Conservation (phyloP, 2,797 vertebrate genomes). For the Moxostoma hubbsi region DNA sequence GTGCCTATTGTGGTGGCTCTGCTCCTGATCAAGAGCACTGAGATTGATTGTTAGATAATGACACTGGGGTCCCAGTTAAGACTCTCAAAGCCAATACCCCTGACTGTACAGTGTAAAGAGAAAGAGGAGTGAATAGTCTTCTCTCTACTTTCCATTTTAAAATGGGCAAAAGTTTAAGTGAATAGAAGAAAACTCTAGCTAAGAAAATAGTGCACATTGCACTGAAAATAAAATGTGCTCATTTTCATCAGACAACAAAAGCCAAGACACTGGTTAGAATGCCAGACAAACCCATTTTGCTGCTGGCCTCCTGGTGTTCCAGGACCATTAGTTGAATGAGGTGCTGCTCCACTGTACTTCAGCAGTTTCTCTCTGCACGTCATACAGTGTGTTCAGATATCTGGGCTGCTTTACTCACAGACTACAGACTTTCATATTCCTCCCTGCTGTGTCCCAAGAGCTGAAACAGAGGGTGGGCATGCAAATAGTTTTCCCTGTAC, state of each 20-base stretch:
- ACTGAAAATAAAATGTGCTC: conserved; percentile 25
- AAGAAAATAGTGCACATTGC: conserved; percentile 2
- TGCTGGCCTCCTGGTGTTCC: conserved; percentile 35
- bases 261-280: conserved; percentile 34
- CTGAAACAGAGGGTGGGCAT: conserved; percentile 74
- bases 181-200: conserved; percentile 2
- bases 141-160: neutral
- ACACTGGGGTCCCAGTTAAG: conserved; percentile 20
- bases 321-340: conserved; percentile 46
- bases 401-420: conserved; percentile 47
- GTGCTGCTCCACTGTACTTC: conserved; percentile 27
- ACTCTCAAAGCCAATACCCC: neutral
- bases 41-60: conserved; percentile 29
- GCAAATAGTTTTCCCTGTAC: conserved; percentile 75
- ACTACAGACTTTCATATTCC: conserved; percentile 48
- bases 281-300: conserved; percentile 30
- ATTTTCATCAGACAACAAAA: conserved; percentile 46
- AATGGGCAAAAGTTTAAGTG: conserved; percentile 18
- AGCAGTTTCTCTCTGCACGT: conserved; percentile 14
- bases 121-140: neutral
- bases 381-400: conserved; percentile 38
- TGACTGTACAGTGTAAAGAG: neutral
- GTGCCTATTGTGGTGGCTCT: conserved; percentile 60
- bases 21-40: conserved; percentile 6
- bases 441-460: conserved; percentile 71